Evolutionary conservation across 1,140 invertebrate genomes (phyloP), one percentile per base, ranked within the genome.

Genomic region (Pogonus chalceus): DNA sequence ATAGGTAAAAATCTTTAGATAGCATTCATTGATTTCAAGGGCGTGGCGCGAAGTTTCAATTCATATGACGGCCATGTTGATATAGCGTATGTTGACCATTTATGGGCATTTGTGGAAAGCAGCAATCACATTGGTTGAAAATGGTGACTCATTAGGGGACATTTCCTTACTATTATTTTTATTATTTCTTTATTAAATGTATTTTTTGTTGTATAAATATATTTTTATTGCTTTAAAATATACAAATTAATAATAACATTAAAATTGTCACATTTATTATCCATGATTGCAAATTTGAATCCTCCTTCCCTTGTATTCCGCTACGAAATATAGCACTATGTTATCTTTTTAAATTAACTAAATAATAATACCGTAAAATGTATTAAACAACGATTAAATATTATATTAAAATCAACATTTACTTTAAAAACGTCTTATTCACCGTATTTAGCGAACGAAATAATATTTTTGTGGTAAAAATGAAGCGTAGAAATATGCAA

Each of bases 91-190:
- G 55, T 67, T 68, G 60, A 59, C 68, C 68, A 63, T 68, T 66
- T 68, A 69, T 69, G 68, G 68, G 64, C 68, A 69, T 69, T 64
- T 65, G 59, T 61, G 57, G 55, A 57, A 62, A 58, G 60, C 60
- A 51, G 68, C 66, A 59, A 60, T 57, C 58, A 67, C 62, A 69
- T 69, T 69, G 66, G 68, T 61, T 56, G 62, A 62, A 58, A 64
- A 31, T 49, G 47, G 21, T 60, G 59, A 65, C 55, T 63, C 58
- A 61, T 31, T 18, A 43, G 18, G 37, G 9, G 37, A 43, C 37
- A 43, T 18, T 18, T 12, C 37, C 21, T 18, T 49, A 23, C 47
- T 9, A 23, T 49, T 49, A 46, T 14, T 46, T 46, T 46, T 46
- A 46, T 35, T 14, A 16, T 35, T 35, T 35, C 12, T 35, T n/a